Evolutionary conservation across 2,113 vertebrate genomes (phyloP), one percentile per base, ranked within the genome.

Genomic region (Delphinus delphis): DNA sequence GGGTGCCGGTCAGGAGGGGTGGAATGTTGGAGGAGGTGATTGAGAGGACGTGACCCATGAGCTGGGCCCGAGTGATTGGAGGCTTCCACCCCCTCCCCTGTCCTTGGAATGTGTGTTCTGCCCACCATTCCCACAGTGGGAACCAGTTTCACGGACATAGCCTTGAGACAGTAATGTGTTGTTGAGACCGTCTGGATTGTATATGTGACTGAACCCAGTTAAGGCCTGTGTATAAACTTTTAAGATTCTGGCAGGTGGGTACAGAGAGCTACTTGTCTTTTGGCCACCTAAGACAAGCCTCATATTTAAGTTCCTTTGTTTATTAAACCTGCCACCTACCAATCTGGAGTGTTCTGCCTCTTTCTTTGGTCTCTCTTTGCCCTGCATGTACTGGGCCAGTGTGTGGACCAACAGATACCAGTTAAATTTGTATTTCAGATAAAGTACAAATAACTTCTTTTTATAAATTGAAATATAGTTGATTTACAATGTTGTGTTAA

Each of bases 341-440:
- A 2, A 4, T 36, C 10, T 53, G 33, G n/a, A 67, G 17, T 2
- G 0, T 6, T 28, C 60, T 67, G 74, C 44, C 33, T 79, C 31
- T 21, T 28, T 33, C 63, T 58, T 79, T 33, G 53, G 21, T 86
- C 28, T 86, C 71, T 79, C 7, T 5, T 79, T 68, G 36, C 63
- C 38, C 62, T 87, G 20, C 1, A 1, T 28, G 38, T 60, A 47
- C 31, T 20, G 38, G 50, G 11, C 31, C 31, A 77, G 36, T 93
- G 55, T 79, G 10, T 26, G 7, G 86, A 86, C 7, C 28, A 58
- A 67, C 8, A 58, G 71, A 67, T 5, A 23, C 33, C 41, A 77
- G 26, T 41, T 76, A 93, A 74, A 74, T 91, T 81, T 88, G 60
- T 85, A 93, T 97, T 89, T 85, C 44, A 77, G 44, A 41, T 28